Percentiles rank a stretch among this genome's conserved stretches.
Evolutionary conservation across 2,888 invertebrate genomes (phyloP).

Genomic region (Mycalesis mineus): DNA sequence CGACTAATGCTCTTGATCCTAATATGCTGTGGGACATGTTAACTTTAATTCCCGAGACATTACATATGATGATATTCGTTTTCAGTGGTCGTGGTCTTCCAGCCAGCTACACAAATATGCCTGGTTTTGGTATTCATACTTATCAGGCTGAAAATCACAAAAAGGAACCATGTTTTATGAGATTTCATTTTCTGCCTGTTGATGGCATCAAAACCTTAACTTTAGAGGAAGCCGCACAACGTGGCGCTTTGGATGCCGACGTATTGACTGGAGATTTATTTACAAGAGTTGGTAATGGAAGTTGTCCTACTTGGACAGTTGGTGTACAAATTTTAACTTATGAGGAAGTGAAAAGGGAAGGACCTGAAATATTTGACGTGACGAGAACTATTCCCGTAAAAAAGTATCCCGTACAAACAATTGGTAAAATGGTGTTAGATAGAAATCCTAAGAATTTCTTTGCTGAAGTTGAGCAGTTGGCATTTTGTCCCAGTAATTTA

Average conservation of each 20-base stretch:
- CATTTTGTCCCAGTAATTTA: slow-evolving; percentile 90
- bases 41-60: slow-evolving; percentile 87
- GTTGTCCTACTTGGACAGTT: slow-evolving; percentile 85
- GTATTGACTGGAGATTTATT: slow-evolving; percentile 84
- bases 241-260: background rate
- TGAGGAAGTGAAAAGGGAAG: slow-evolving; percentile 84
- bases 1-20: slow-evolving; percentile 88
- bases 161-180: background rate
- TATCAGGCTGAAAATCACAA: background rate
- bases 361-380: slow-evolving; percentile 92
- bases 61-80: slow-evolving; percentile 90
- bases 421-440: slow-evolving; percentile 89
- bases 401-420: slow-evolving; percentile 88
- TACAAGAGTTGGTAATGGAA: slow-evolving; percentile 85
- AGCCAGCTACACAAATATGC: background rate
- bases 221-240: background rate
- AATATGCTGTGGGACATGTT: slow-evolving; percentile 97
- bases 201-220: background rate
- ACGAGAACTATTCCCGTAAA: slow-evolving; percentile 89
- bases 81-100: slow-evolving; percentile 83
- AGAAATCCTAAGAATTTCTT: slow-evolving; percentile 93
- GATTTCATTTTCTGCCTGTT: background rate
- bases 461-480: slow-evolving; percentile 92
- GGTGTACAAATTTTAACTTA: slow-evolving; percentile 89
- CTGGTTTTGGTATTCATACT: background rate